Conservation (phyloP, 2,797 vertebrate genomes). For the Xenops minutus region DNA sequence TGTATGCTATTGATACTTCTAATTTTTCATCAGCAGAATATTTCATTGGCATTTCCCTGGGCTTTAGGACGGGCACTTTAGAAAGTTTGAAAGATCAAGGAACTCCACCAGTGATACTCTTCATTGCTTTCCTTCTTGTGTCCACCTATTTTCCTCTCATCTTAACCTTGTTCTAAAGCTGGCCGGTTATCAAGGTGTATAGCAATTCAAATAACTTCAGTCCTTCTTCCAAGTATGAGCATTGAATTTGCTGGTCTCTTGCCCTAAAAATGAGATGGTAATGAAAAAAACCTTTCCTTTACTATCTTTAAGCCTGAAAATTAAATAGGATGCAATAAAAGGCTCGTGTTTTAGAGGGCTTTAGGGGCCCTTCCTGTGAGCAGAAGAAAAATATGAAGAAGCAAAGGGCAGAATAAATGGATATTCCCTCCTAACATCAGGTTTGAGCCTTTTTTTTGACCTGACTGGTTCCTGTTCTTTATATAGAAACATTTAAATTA, state of each 20-base stretch:
- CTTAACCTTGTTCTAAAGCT: not conserved
- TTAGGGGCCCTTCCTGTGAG: not conserved
- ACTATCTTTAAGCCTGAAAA: not conserved
- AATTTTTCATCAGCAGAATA: not conserved
- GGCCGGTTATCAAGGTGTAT: not conserved
- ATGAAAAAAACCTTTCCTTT: not conserved
- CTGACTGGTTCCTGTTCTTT: not conserved
- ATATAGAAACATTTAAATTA: not conserved
- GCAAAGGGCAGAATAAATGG: not conserved
- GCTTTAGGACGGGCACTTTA: not conserved
- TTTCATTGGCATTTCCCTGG: not conserved
- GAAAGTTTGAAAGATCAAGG: not conserved
- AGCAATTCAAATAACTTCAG: not conserved
- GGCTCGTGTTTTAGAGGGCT: fast-evolving
- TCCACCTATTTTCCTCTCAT: not conserved
- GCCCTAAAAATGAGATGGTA: not conserved
- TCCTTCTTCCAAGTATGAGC: not conserved
- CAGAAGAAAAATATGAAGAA: not conserved
- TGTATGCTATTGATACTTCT: not conserved
- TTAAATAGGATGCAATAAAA: not conserved
- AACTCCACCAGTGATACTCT: not conserved
- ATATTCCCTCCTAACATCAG: not conserved
- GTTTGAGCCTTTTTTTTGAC: not conserved
- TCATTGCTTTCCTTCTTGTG: not conserved
- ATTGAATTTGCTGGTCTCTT: not conserved